Percentiles rank a stretch among this genome's conserved stretches.
These are phyloP conservation scores for Protonibea diacanthus DNA, from an alignment of 2,797 vertebrate species.

Conservation along the genomic window DNA sequence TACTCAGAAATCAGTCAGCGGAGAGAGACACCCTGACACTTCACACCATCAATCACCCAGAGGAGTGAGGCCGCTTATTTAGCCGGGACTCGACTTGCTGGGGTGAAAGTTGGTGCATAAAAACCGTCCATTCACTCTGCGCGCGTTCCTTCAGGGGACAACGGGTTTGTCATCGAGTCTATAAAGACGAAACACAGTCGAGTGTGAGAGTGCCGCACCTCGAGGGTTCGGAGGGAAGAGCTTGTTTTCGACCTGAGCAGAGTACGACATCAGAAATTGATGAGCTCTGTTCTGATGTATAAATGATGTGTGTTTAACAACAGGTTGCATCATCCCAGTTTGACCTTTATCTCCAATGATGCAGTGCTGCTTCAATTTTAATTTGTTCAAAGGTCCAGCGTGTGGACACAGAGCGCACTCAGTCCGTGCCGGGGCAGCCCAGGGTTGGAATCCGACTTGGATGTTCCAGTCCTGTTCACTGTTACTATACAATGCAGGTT, in stretches of 20 bases:
- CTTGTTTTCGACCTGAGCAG: background rate
- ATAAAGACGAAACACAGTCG: constrained; percentile 36
- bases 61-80: constrained; percentile 11
- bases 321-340: background rate
- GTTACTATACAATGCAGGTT: too few species aligned
- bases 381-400: too few species aligned
- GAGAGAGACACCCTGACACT: constrained; percentile 23
- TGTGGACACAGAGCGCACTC: too few species aligned
- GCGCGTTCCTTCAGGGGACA: constrained; percentile 8
- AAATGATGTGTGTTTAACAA: constrained; percentile 12
- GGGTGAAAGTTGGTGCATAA: constrained; percentile 2
- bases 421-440: too few species aligned
- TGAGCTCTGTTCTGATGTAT: background rate
- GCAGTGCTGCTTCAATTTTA: background rate
- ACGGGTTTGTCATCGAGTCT: constrained; percentile 26
- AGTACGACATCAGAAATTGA: constrained; percentile 1
- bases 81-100: background rate
- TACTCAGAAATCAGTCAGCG: constrained; percentile 20
- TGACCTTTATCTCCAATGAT: background rate
- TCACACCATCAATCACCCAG: constrained; percentile 29
- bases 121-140: constrained; percentile 1
- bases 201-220: constrained; percentile 2
- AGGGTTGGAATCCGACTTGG: too few species aligned
- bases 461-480: too few species aligned
- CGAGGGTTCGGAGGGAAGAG: background rate